These are phyloP conservation scores for Mustela erminea DNA, from an alignment of 2,797 vertebrate genomes.

Conservation along the genomic window DNA sequence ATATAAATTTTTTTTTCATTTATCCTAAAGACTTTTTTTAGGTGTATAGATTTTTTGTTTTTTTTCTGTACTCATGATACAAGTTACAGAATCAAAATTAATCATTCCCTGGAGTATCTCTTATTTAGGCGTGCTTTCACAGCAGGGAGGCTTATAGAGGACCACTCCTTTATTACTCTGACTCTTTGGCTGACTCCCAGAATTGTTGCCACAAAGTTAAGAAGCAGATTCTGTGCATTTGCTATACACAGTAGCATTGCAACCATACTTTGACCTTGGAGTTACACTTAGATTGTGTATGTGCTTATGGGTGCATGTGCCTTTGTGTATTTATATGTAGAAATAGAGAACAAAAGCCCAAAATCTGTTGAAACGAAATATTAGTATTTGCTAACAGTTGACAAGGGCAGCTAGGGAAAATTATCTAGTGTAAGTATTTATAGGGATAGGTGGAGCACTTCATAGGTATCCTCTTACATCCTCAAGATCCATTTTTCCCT, in stretches of 20 bases:
- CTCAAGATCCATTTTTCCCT: not conserved
- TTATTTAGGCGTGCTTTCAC: constrained; percentile 42
- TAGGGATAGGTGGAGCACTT: not conserved
- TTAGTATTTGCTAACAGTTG: constrained; percentile 19
- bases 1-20: constrained; percentile 40
- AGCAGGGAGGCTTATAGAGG: not conserved
- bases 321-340: not conserved
- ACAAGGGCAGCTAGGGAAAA: not conserved
- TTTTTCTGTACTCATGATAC: constrained; percentile 40
- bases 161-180: not conserved
- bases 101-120: not conserved
- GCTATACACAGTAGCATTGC: not conserved
- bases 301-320: not conserved
- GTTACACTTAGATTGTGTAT: not conserved
- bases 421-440: not conserved
- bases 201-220: not conserved
- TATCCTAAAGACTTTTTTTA: constrained; percentile 5
- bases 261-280: not conserved
- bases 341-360: not conserved
- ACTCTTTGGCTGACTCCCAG: constrained; percentile 1
- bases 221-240: not conserved
- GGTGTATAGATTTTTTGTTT: not conserved
- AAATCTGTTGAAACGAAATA: constrained; percentile 33
- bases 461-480: not conserved
- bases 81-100: constrained; percentile 58